These are phyloP conservation scores for Callyntrura guangdongensis DNA, from an alignment of 2,888 invertebrate species.

Conservation along the genomic window DNA sequence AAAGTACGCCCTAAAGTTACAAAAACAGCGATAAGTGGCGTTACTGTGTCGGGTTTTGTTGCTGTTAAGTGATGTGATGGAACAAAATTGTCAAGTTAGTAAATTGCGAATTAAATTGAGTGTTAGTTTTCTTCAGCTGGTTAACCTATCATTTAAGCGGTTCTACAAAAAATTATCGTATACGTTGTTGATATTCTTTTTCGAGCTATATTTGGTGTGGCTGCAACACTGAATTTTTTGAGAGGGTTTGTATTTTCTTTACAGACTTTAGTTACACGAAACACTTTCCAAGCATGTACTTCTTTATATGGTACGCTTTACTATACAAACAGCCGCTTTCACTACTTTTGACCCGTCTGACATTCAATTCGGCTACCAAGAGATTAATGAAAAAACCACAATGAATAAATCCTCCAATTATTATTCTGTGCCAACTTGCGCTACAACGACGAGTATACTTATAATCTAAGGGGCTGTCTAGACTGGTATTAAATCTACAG, in stretches of 20 bases:
- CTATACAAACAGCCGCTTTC: not conserved
- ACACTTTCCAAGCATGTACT: not conserved
- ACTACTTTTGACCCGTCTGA: conserved; percentile 57
- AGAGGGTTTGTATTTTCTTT: no score
- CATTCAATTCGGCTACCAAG: conserved; percentile 61
- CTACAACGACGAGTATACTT: not conserved
- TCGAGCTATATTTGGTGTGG: no score
- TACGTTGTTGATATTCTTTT: no score
- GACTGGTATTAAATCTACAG: conserved; percentile 62
- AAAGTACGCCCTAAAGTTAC: not conserved
- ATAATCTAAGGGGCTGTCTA: not conserved
- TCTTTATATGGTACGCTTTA: not conserved
- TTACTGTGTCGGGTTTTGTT: not conserved
- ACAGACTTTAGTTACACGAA: no score
- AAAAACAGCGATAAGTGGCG: not conserved
- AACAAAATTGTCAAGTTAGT: not conserved
- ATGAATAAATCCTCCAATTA: conserved; percentile 67
- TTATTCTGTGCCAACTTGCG: conserved; percentile 65
- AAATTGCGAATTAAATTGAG: no score
- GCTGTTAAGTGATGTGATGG: no score
- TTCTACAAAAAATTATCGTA: no score
- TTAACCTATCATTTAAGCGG: not conserved
- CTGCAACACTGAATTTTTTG: no score
- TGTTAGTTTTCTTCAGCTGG: no score
- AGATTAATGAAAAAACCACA: conserved; percentile 73